Conservation (phyloP, 2,888 invertebrate species). For the Ichneumoninae sp. region DNA sequence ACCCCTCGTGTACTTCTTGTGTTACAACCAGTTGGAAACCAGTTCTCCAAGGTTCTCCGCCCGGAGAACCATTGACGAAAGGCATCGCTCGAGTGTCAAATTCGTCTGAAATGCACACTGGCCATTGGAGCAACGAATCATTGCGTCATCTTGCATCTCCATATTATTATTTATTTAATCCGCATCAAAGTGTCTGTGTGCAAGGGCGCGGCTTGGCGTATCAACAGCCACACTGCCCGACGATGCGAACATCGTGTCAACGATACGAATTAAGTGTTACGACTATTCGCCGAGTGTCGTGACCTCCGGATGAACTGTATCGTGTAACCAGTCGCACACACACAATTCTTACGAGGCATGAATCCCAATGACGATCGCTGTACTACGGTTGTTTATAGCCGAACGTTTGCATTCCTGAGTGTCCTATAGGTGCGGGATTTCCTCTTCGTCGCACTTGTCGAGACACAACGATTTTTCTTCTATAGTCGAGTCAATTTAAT, state of each 20-base stretch:
- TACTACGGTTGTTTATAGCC: no score
- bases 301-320: conserved; percentile 59
- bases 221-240: conserved; percentile 36
- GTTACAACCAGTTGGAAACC: conserved; percentile 27
- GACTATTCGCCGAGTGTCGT: conserved; percentile 38
- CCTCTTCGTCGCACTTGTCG: no score
- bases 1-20: conserved; percentile 4
- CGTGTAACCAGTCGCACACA: conserved; percentile 42
- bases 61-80: conserved; percentile 56
- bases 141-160: not conserved
- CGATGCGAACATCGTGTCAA: conserved; percentile 57
- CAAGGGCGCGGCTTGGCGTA: conserved; percentile 46
- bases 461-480: not conserved
- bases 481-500: no score
- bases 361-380: conserved; percentile 23
- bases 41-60: conserved; percentile 29
- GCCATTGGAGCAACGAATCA: not conserved
- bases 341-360: conserved; percentile 61
- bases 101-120: conserved; percentile 8
- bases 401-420: no score
- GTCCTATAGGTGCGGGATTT: no score
- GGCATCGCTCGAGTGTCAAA: conserved; percentile 31
- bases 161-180: not conserved
- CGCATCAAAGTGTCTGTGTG: not conserved
- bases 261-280: conserved; percentile 42